Evolutionary conservation across 2,797 vertebrate genomes (phyloP).

Genomic region (Channa striata): DNA sequence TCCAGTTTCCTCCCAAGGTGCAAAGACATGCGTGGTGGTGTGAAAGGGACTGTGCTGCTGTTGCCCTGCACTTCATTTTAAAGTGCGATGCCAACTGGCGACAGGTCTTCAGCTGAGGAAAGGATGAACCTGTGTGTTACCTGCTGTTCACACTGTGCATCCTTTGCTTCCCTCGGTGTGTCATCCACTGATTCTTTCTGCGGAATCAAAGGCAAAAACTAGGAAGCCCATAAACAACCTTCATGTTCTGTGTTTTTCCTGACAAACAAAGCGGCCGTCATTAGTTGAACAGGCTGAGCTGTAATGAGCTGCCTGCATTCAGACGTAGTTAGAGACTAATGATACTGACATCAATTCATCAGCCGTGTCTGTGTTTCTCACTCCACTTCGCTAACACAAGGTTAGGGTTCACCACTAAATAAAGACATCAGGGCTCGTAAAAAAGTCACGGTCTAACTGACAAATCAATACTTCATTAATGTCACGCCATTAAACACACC

Average conservation of each 20-base stretch:
- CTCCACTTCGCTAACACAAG: not conserved
- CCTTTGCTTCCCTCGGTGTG: not conserved
- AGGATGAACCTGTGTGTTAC: not conserved
- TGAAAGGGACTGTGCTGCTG: no score
- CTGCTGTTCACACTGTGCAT: not conserved
- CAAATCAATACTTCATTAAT: no score
- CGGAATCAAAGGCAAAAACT: not conserved
- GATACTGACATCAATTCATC: slow-evolving; percentile 3
- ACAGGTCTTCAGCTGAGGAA: not conserved
- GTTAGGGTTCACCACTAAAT: no score
- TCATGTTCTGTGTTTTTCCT: not conserved
- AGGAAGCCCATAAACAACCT: no score
- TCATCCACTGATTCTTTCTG: not conserved
- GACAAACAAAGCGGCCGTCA: rapidly evolving
- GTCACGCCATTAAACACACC: no score
- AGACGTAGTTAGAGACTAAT: not conserved
- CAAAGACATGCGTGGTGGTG: no score
- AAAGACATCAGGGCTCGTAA: no score
- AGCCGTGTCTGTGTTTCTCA: not conserved
- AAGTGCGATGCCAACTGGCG: not conserved
- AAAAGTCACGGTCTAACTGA: no score
- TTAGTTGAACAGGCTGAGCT: not conserved
- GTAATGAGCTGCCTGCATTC: not conserved
- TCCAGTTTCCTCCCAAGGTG: no score
- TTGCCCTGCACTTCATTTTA: slow-evolving; percentile 11